Conservation (phyloP, 2,113 vertebrate genomes). For the Salvator merianae region DNA sequence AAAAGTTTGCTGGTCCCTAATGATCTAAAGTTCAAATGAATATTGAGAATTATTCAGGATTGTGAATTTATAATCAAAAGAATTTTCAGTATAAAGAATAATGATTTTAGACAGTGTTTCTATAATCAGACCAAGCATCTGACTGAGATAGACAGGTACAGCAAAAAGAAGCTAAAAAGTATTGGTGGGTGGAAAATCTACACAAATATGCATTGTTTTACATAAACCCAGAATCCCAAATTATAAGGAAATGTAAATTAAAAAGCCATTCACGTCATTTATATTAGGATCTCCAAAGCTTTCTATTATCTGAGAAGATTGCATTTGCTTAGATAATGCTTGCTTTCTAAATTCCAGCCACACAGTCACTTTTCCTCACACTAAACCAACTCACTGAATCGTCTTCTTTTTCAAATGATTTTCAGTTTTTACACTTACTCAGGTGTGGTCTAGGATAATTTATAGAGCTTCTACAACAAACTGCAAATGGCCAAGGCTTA, state of each 20-base stretch:
- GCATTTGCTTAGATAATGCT: conserved; percentile 1
- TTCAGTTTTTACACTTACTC: conserved; percentile 1
- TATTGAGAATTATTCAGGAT: background rate
- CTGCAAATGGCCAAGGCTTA: conserved; percentile 25
- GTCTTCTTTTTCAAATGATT: conserved; percentile 34
- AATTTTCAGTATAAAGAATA: background rate
- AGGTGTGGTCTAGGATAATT: conserved; percentile 18
- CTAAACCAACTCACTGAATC: conserved; percentile 24
- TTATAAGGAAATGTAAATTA: background rate
- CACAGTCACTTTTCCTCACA: background rate
- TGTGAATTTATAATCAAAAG: background rate
- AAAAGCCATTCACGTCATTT: background rate
- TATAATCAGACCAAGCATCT: background rate
- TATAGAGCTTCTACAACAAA: conserved; percentile 16
- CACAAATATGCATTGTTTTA: background rate
- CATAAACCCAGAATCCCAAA: background rate
- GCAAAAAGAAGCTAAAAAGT: background rate
- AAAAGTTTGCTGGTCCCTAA: background rate
- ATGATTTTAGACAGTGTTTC: background rate
- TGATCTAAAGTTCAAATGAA: background rate
- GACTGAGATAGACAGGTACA: background rate
- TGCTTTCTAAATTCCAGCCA: conserved; percentile 10
- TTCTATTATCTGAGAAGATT: background rate
- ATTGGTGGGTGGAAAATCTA: background rate
- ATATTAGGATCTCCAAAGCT: too few species aligned